Evolutionary conservation across 1,140 invertebrate species (phyloP).

Genomic region (Drosophila mayri): DNA sequence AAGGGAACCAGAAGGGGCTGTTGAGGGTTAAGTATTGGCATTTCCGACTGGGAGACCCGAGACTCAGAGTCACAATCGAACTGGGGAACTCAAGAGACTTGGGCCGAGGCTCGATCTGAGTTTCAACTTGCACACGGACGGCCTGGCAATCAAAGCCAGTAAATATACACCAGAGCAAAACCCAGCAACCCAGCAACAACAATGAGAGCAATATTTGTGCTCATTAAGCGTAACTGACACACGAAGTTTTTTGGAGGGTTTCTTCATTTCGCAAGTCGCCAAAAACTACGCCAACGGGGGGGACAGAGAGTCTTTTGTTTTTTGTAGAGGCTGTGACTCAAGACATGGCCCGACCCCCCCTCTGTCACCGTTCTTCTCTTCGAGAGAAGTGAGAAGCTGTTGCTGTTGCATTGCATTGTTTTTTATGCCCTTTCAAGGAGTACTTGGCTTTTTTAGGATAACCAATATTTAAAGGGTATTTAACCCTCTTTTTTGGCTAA

Average conservation of each 20-base stretch:
- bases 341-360: constrained; percentile 15
- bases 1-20: constrained; percentile 9
- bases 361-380: constrained; percentile 22
- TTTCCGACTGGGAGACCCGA: constrained; percentile 62
- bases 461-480: background rate
- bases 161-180: constrained; percentile 68
- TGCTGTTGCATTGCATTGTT: constrained; percentile 26
- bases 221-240: constrained; percentile 83
- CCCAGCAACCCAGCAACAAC: constrained; percentile 40
- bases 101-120: constrained; percentile 30
- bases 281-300: constrained; percentile 65
- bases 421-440: constrained; percentile 28
- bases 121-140: constrained; percentile 64
- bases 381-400: constrained; percentile 50
- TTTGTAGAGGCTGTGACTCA: constrained; percentile 50
- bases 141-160: constrained; percentile 72
- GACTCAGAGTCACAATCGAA: constrained; percentile 46
- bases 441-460: background rate
- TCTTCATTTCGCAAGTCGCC: constrained; percentile 79
- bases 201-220: constrained; percentile 81
- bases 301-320: constrained; percentile 32
- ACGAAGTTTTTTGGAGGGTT: constrained; percentile 79
- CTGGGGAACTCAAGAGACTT: constrained; percentile 4
- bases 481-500: background rate
- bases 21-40: constrained; percentile 68